Conservation (phyloP, 2,797 vertebrate species). For the Halcyon chelicuti region DNA sequence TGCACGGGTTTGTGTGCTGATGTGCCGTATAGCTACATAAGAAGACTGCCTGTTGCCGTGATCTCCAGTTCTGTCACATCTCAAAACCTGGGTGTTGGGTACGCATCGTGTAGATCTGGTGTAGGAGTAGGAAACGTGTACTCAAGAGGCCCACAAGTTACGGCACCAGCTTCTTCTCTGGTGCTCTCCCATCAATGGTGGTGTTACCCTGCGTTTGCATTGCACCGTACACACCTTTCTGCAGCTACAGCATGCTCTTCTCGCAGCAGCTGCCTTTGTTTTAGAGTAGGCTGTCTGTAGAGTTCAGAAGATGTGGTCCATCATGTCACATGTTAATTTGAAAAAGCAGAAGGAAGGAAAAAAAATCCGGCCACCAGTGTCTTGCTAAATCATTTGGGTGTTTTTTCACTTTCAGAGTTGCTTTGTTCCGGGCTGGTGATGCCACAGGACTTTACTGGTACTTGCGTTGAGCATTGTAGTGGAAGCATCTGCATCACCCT, state of each 20-base stretch:
- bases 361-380: not conserved
- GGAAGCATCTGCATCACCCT: not conserved
- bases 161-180: not conserved
- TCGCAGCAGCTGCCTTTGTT: not conserved
- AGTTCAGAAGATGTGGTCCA: not conserved
- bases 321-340: not conserved
- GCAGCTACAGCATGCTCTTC: not conserved
- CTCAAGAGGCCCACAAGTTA: not conserved
- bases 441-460: not conserved
- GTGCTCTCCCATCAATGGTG: not conserved
- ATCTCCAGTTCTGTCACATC: not conserved
- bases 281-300: not conserved
- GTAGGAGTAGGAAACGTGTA: not conserved
- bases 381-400: not conserved
- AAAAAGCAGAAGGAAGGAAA: not conserved
- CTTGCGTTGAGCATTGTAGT: not conserved
- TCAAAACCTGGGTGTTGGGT: not conserved
- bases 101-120: not conserved
- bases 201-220: rapidly evolving
- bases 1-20: not conserved
- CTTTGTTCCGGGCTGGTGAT: not conserved
- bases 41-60: not conserved
- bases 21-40: not conserved
- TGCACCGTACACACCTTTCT: not conserved
- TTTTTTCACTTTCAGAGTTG: not conserved